Conservation (phyloP, 2,888 invertebrate species). For the Parasteatoda lunata region DNA sequence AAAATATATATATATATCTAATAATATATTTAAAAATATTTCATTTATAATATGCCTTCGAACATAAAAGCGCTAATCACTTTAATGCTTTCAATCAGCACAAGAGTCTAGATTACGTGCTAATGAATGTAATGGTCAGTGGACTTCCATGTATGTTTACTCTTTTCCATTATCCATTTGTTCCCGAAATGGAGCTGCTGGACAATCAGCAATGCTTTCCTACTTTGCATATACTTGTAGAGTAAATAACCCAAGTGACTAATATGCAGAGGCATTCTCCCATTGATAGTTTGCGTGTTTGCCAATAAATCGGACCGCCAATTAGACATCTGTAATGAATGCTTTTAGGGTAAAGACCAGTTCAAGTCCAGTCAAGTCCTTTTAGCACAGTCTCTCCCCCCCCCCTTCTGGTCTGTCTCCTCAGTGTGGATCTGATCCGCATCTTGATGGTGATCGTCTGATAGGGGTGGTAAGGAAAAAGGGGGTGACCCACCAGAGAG, state of each 20-base stretch:
- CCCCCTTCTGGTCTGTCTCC: neutral
- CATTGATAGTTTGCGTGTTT: conserved; percentile 25
- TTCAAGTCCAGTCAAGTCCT: neutral
- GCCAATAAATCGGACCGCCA: conserved; percentile 53
- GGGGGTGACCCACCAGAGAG: conserved; percentile 26
- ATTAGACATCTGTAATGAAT: conserved; percentile 62
- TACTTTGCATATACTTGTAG: neutral
- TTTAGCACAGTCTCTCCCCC: neutral
- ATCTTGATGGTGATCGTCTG: conserved; percentile 49
- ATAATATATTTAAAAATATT: too few species aligned
- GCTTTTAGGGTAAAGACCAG: conserved; percentile 39
- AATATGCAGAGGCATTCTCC: neutral
- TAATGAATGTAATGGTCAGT: too few species aligned
- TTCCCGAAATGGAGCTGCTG: too few species aligned
- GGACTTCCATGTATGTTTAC: too few species aligned
- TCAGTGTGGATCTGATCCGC: conserved; percentile 26
- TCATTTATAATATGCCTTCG: too few species aligned
- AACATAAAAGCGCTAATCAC: too few species aligned
- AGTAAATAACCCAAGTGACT: neutral
- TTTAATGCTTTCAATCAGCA: too few species aligned
- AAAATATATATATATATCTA: too few species aligned
- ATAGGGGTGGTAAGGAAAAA: conserved; percentile 8
- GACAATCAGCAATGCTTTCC: too few species aligned
- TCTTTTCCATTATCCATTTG: too few species aligned
- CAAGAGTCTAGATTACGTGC: too few species aligned